Conservation (phyloP, 2,113 vertebrate species). For the Sterrhoptilus dennistouni region DNA sequence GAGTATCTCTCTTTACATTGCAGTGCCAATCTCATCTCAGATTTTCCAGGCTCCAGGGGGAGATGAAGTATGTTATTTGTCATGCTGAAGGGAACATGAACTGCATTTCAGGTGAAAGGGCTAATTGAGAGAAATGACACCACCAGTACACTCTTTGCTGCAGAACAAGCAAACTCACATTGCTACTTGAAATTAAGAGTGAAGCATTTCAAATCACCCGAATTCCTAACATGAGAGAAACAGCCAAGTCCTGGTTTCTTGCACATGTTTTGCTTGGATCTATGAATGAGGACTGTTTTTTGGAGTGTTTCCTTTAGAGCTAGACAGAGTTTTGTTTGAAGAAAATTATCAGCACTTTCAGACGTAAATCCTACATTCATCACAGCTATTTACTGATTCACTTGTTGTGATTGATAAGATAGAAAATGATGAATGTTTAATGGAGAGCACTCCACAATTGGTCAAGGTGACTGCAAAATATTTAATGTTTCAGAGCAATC, state of each 20-base stretch:
- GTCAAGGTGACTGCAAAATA: neutral
- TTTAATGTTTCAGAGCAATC: neutral
- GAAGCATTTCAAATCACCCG: neutral
- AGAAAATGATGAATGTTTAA: neutral
- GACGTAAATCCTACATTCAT: neutral
- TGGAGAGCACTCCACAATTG: neutral
- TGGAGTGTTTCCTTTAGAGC: neutral
- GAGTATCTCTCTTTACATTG: neutral
- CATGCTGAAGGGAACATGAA: neutral
- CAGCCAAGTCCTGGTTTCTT: neutral
- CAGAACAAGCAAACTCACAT: neutral
- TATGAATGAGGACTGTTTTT: neutral
- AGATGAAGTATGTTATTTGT: neutral
- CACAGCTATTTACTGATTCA: slow-evolving; percentile 9
- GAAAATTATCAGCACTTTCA: neutral
- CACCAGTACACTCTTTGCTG: neutral
- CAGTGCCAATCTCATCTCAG: slow-evolving; percentile 5
- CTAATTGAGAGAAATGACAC: neutral
- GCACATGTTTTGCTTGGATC: neutral
- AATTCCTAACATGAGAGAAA: neutral
- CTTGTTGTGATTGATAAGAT: neutral
- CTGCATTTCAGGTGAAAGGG: neutral
- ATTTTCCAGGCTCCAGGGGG: neutral
- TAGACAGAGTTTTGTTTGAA: neutral
- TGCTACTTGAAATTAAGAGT: neutral